These are phyloP conservation scores for Cercopithecus neglectus DNA, from an alignment of 2,797 vertebrate genomes.

Conservation along the genomic window DNA sequence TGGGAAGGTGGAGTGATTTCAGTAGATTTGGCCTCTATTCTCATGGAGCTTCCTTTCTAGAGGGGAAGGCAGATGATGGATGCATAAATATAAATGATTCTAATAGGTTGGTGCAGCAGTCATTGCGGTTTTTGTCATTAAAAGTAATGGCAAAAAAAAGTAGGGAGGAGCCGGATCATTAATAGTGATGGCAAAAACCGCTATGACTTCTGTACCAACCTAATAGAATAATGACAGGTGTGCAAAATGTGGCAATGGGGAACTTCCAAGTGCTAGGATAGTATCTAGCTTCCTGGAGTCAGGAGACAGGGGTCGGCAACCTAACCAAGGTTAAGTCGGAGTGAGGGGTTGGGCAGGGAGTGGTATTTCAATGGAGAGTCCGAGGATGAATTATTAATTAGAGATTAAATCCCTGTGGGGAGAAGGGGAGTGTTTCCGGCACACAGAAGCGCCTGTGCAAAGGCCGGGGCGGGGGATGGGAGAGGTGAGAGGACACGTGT, in stretches of 20 bases:
- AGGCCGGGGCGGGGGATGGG: too few species aligned
- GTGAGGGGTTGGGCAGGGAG: not conserved
- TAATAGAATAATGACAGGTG: not conserved
- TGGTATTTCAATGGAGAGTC: not conserved
- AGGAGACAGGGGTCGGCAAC: not conserved
- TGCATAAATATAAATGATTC: too few species aligned
- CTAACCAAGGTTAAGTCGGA: not conserved
- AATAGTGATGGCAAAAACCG: too few species aligned
- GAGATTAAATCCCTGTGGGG: not conserved
- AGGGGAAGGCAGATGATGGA: not conserved
- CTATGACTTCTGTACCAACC: not conserved
- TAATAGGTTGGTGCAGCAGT: too few species aligned
- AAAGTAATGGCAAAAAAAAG: too few species aligned
- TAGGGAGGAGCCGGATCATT: too few species aligned
- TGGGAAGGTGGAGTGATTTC: not conserved
- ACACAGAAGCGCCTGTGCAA: not conserved
- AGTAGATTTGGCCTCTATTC: not conserved
- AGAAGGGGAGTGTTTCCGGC: too few species aligned
- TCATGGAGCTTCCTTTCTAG: not conserved
- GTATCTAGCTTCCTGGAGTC: not conserved
- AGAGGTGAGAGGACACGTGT: too few species aligned
- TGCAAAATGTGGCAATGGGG: too few species aligned
- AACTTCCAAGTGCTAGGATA: not conserved
- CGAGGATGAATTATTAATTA: not conserved
- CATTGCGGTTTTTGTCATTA: too few species aligned